These are phyloP conservation scores for Perithous albicinctus DNA, from an alignment of 2,888 invertebrate species.

Conservation along the genomic window DNA sequence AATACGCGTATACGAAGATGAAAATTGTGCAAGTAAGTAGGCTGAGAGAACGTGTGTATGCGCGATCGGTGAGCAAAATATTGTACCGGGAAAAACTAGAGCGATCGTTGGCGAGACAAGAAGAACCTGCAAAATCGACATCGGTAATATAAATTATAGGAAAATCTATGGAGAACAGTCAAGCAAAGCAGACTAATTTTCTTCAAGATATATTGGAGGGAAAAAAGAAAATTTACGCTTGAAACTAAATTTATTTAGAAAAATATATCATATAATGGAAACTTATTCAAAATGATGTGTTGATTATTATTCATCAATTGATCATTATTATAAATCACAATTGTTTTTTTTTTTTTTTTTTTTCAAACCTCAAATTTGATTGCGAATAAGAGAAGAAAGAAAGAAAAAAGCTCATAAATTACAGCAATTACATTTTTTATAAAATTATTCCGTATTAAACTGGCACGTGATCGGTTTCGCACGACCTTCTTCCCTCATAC, in stretches of 20 bases:
- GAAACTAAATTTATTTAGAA: too few species aligned
- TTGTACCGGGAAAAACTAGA: constrained; percentile 68
- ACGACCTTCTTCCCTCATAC: not conserved
- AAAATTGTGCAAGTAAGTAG: constrained; percentile 31
- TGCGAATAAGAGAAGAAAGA: too few species aligned
- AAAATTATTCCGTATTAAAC: not conserved
- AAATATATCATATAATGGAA: too few species aligned
- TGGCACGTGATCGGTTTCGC: not conserved
- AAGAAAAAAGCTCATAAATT: not conserved
- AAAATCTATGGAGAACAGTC: too few species aligned
- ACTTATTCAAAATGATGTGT: too few species aligned
- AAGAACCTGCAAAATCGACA: not conserved
- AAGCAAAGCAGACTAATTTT: too few species aligned
- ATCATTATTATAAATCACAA: too few species aligned
- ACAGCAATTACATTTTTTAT: not conserved
- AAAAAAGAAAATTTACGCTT: too few species aligned
- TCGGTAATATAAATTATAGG: too few species aligned
- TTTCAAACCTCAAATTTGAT: not conserved
- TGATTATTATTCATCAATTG: too few species aligned
- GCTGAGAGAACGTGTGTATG: constrained; percentile 16
- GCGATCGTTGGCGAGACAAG: constrained; percentile 61
- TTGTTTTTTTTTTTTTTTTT: too few species aligned
- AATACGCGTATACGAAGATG: not conserved
- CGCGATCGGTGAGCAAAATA: constrained; percentile 16
- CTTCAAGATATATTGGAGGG: too few species aligned